Conservation (phyloP, 2,888 invertebrate species). For the Drymonia ruficornis region DNA sequence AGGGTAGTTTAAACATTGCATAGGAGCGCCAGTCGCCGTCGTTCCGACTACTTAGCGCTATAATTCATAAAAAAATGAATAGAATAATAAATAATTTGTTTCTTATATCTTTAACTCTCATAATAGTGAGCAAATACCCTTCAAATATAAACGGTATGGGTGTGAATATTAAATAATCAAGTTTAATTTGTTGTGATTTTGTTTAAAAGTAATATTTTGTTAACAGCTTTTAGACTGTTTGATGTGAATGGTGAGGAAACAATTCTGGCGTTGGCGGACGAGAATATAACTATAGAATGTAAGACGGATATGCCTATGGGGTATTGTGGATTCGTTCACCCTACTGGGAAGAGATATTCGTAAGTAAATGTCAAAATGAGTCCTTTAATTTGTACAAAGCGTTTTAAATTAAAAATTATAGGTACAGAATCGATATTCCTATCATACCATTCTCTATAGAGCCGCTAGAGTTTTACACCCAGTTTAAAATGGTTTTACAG, state of each 20-base stretch:
- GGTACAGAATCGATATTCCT: too few relatives aligned
- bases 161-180: not conserved
- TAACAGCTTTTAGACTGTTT: constrained; percentile 65
- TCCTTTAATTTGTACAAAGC: too few relatives aligned
- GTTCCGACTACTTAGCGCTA: constrained; percentile 9
- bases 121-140: constrained; percentile 17
- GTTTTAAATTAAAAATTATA: too few relatives aligned
- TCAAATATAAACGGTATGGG: constrained; percentile 23
- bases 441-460: too few relatives aligned
- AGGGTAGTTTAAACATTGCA: constrained; percentile 45
- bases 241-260: constrained; percentile 58
- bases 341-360: constrained; percentile 73
- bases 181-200: not conserved
- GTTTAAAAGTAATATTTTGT: not conserved
- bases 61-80: constrained; percentile 41
- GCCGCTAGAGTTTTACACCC: too few relatives aligned
- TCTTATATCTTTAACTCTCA: constrained; percentile 16
- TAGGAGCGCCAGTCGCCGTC: constrained; percentile 14
- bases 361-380: constrained; percentile 64
- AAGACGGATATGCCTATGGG: constrained; percentile 64
- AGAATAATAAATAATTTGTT: constrained; percentile 15
- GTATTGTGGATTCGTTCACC: constrained; percentile 76
- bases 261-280: constrained; percentile 67
- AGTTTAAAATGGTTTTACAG: too few relatives aligned
- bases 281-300: constrained; percentile 65